A percentile compares a stretch with the other conserved stretches of the same genome.
Conservation (phyloP, 1,140 invertebrate genomes). For the Thaumatotibia leucotreta region DNA sequence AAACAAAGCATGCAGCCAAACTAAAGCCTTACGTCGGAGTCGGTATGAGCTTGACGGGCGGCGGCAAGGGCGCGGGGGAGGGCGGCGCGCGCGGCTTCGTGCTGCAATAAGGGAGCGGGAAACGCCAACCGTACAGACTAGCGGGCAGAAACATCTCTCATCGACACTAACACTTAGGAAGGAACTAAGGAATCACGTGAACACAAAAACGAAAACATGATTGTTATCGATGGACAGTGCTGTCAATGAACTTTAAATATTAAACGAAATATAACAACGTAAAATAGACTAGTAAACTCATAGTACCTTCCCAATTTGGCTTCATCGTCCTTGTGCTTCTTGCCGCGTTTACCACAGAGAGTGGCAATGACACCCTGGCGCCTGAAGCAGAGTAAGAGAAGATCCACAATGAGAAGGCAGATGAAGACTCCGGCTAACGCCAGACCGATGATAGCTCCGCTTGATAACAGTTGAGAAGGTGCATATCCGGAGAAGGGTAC, state of each 20-base stretch:
- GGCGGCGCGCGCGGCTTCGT: conserved; percentile 85
- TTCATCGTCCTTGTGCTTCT: conserved; percentile 86
- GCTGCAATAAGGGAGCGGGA: conserved; percentile 94
- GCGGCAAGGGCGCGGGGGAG: conserved; percentile 85
- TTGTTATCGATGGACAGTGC: conserved; percentile 45
- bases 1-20: conserved; percentile 69
- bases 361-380: conserved; percentile 84
- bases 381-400: conserved; percentile 85
- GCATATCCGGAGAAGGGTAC: conserved; percentile 74
- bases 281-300: neutral
- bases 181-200: conserved; percentile 25
- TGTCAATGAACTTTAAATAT: conserved; percentile 21
- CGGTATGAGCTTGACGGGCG: conserved; percentile 83
- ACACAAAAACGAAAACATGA: conserved; percentile 20
- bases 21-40: conserved; percentile 79
- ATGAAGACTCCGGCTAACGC: conserved; percentile 85
- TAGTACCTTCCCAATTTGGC: conserved; percentile 87
- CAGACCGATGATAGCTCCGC: conserved; percentile 86
- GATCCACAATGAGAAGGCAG: conserved; percentile 86
- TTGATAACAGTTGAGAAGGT: conserved; percentile 80
- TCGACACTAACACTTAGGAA: conserved; percentile 63
- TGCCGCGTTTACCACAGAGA: conserved; percentile 81
- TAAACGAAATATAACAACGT: conserved; percentile 15
- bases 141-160: conserved; percentile 78
- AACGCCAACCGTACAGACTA: conserved; percentile 95